phyloP scores from a whole-genome alignment of 2,888 invertebrate species.

The Pherbina coryleti region DNA sequence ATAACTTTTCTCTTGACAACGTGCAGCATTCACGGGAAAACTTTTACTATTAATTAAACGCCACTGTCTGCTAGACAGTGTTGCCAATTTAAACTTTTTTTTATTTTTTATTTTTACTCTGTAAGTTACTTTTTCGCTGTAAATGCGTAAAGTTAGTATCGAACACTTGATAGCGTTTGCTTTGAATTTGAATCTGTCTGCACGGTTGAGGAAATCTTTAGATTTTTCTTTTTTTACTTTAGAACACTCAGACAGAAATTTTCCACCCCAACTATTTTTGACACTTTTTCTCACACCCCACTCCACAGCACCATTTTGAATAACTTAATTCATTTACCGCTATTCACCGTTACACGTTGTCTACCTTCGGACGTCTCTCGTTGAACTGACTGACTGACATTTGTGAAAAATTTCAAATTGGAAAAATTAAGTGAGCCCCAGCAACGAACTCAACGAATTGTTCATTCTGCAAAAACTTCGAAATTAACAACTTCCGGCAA shows the following conservation, averaged over 20 bases:
- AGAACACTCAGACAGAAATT: not conserved
- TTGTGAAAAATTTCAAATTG: slow-evolving; percentile 40
- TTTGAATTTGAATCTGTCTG: not conserved
- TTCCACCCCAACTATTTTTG: not conserved
- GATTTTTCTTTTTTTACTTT: not conserved
- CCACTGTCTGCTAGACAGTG: slow-evolving; percentile 17
- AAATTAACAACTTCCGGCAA: slow-evolving; percentile 31
- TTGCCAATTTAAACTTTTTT: not conserved
- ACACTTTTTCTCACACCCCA: not conserved
- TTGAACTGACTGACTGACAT: slow-evolving; percentile 50
- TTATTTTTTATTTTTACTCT: not conserved
- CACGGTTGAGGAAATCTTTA: not conserved
- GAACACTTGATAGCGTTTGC: not conserved
- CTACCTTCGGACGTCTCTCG: slow-evolving; percentile 58
- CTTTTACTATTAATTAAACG: slow-evolving; percentile 45
- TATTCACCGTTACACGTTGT: slow-evolving; percentile 44
- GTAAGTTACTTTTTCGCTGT: not conserved
- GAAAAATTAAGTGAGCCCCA: slow-evolving; percentile 33
- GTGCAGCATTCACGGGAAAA: slow-evolving; percentile 43
- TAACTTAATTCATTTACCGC: not conserved
- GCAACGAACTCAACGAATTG: slow-evolving; percentile 28
- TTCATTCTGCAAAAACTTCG: slow-evolving; percentile 43
- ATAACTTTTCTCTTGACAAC: slow-evolving; percentile 34
- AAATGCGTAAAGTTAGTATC: not conserved
- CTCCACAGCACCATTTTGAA: not conserved